These are phyloP conservation scores for Caretta caretta DNA, from an alignment of 2,113 vertebrate genomes.

Conservation along the genomic window DNA sequence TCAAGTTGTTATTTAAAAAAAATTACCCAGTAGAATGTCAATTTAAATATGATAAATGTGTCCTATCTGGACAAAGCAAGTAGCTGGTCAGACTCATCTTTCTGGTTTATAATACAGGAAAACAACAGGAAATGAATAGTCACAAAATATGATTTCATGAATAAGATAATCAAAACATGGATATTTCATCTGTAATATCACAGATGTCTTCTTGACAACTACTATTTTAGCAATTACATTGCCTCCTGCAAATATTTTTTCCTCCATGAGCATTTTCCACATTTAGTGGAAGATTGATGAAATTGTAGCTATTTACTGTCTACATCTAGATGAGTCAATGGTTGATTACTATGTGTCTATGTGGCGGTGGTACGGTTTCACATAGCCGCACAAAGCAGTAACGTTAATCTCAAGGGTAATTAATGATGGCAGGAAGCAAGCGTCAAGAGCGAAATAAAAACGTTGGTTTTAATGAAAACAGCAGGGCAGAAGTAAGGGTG, in stretches of 20 bases:
- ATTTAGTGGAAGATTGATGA: slow-evolving; percentile 27
- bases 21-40: not conserved
- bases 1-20: not conserved
- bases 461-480: not conserved
- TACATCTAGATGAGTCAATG: too few species aligned
- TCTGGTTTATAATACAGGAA: slow-evolving; percentile 55
- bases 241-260: slow-evolving; percentile 55
- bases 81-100: slow-evolving; percentile 48
- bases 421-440: not conserved
- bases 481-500: too few species aligned
- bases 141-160: slow-evolving; percentile 66
- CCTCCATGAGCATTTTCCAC: slow-evolving; percentile 44
- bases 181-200: slow-evolving; percentile 7
- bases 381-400: not conserved
- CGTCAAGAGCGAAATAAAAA: not conserved
- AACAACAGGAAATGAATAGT: slow-evolving; percentile 67
- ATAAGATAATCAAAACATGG: slow-evolving; percentile 74
- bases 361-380: not conserved
- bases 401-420: not conserved
- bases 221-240: slow-evolving; percentile 60
- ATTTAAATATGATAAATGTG: slow-evolving; percentile 67
- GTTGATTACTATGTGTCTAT: not conserved
- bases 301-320: too few species aligned
- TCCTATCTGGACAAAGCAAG: slow-evolving; percentile 43
- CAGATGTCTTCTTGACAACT: slow-evolving; percentile 64